These are phyloP conservation scores for Terebella lapidaria DNA, from an alignment of 2,888 invertebrate species.

Conservation along the genomic window DNA sequence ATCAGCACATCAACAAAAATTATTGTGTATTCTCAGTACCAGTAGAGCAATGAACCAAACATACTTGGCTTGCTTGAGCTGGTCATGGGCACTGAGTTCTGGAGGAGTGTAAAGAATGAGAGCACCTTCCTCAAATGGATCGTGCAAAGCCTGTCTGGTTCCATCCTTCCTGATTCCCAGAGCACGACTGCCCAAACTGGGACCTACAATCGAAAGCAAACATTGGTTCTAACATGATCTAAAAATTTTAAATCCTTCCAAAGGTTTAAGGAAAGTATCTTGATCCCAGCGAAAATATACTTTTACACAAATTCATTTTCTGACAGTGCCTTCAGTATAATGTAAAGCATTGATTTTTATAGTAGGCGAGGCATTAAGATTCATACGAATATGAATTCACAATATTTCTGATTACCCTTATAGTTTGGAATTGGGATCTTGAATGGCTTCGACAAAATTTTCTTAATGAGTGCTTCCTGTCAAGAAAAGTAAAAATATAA, in stretches of 20 bases:
- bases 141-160: constrained; percentile 71
- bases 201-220: constrained; percentile 49
- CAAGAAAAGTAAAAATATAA: constrained; percentile 46
- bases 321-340: too few species aligned
- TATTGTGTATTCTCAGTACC: too few species aligned
- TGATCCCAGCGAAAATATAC: neutral
- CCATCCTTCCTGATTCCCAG: constrained; percentile 71
- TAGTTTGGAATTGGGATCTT: constrained; percentile 91
- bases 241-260: neutral
- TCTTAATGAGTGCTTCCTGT: constrained; percentile 77
- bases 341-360: too few species aligned
- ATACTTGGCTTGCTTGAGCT: constrained; percentile 71
- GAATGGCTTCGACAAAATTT: constrained; percentile 77
- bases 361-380: too few species aligned
- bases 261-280: neutral
- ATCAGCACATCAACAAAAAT: neutral
- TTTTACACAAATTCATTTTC: too few species aligned
- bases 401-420: too few species aligned
- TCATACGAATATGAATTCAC: too few species aligned
- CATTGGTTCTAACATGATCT: neutral
- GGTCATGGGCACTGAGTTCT: constrained; percentile 77
- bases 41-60: too few species aligned
- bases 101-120: constrained; percentile 83
- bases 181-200: constrained; percentile 66
- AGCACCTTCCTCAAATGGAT: constrained; percentile 87